Evolutionary conservation across 2,797 vertebrate species (phyloP).

Genomic region (Hybognathus amarus): DNA sequence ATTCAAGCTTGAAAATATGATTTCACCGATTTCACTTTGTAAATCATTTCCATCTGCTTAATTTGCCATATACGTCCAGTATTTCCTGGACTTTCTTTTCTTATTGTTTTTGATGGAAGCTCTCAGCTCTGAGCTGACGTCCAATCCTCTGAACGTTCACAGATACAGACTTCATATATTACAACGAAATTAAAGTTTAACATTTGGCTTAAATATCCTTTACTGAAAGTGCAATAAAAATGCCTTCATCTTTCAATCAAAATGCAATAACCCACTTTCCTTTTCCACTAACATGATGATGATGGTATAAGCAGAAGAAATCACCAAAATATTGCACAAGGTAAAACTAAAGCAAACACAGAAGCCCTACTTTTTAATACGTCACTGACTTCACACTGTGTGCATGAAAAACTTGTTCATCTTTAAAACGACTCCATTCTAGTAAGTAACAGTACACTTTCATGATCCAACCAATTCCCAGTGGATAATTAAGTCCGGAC

Average conservation of each 20-base stretch:
- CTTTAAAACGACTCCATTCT: background rate
- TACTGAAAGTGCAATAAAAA: background rate
- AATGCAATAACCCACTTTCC: background rate
- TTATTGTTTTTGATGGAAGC: background rate
- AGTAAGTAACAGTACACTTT: background rate
- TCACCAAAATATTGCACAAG: background rate
- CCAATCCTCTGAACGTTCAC: background rate
- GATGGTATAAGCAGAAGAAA: slow-evolving; percentile 22
- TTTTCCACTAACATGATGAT: slow-evolving; percentile 34
- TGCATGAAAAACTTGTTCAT: background rate
- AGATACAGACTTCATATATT: background rate
- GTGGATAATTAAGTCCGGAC: background rate
- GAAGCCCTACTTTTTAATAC: background rate
- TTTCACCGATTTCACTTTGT: background rate
- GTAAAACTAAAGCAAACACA: background rate
- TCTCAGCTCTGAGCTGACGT: background rate
- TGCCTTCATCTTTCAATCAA: background rate
- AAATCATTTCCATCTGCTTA: slow-evolving; percentile 12
- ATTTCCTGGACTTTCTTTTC: background rate
- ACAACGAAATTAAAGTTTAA: background rate
- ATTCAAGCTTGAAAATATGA: slow-evolving; percentile 1
- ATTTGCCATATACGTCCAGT: background rate
- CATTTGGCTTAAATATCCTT: background rate
- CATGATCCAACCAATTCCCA: background rate
- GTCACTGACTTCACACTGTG: background rate